phyloP scores from a whole-genome alignment of 2,113 vertebrate genomes.

The Festucalex cinctus region DNA sequence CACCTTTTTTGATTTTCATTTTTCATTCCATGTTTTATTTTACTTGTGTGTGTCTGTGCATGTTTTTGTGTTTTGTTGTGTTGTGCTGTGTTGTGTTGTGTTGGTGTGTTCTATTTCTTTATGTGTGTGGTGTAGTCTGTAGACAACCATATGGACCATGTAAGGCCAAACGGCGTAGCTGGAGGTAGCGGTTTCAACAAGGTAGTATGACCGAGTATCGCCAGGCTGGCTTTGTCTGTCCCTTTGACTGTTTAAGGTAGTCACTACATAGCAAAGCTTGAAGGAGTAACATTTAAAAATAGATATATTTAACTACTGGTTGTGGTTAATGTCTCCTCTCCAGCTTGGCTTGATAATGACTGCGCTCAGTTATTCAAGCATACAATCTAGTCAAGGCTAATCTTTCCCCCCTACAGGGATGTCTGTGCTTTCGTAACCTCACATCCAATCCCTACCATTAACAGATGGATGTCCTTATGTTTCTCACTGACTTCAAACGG shows the following conservation, averaged over 20 bases:
- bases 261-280: constrained; percentile 44
- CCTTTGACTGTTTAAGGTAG: constrained; percentile 52
- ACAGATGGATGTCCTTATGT: constrained; percentile 31
- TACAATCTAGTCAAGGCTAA: constrained; percentile 39
- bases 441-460: constrained; percentile 25
- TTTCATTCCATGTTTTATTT: constrained; percentile 77
- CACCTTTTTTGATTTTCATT: constrained; percentile 71
- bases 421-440: constrained; percentile 31
- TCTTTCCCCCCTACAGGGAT: constrained; percentile 30
- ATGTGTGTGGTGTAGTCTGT: constrained; percentile 87
- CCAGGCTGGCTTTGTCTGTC: constrained; percentile 56
- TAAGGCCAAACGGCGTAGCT: constrained; percentile 88
- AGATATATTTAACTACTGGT: not conserved
- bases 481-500: constrained; percentile 32
- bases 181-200: constrained; percentile 85
- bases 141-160: constrained; percentile 92
- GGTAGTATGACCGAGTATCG: constrained; percentile 83
- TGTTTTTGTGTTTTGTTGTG: constrained; percentile 84
- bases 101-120: constrained; percentile 72
- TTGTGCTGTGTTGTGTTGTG: constrained; percentile 44
- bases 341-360: constrained; percentile 46
- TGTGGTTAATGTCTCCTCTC: constrained; percentile 28
- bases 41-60: constrained; percentile 80
- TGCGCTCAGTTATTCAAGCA: constrained; percentile 19
- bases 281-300: constrained; percentile 21